Evolutionary conservation across 2,113 vertebrate genomes (phyloP).

Genomic region (Apteryx mantelli): DNA sequence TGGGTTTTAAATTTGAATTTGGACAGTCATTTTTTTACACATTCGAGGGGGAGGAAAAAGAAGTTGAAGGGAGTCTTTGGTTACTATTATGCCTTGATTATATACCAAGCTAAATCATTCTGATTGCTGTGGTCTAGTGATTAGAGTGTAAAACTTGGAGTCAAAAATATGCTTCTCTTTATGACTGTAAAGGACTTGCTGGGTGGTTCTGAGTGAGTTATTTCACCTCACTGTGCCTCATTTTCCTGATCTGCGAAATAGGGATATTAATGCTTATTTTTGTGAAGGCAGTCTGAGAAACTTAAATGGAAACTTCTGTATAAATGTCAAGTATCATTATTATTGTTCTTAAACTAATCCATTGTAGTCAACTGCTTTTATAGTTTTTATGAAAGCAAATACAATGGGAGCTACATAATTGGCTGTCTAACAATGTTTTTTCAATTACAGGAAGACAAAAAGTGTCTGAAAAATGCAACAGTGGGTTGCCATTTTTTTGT

Average conservation of each 20-base stretch:
- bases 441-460: slow-evolving; percentile 45
- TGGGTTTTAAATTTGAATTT: slow-evolving; percentile 17
- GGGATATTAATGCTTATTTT: slow-evolving; percentile 51
- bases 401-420: slow-evolving; percentile 57
- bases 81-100: slow-evolving; percentile 27
- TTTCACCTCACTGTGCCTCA: slow-evolving; percentile 21
- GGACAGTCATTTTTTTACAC: neutral
- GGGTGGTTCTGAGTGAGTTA: slow-evolving; percentile 56
- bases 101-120: neutral
- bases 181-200: slow-evolving; percentile 21
- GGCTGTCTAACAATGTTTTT: slow-evolving; percentile 28
- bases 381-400: slow-evolving; percentile 60
- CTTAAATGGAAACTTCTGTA: slow-evolving; percentile 66
- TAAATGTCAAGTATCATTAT: slow-evolving; percentile 64
- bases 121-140: slow-evolving; percentile 36
- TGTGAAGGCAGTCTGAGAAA: slow-evolving; percentile 44
- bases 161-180: neutral
- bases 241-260: slow-evolving; percentile 52
- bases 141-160: slow-evolving; percentile 26
- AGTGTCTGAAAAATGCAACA: slow-evolving; percentile 43
- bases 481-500: slow-evolving; percentile 2
- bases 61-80: neutral
- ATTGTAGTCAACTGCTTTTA: slow-evolving; percentile 61
- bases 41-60: neutral
- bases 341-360: slow-evolving; percentile 61